Evolutionary conservation across 2,113 vertebrate genomes (phyloP).

Genomic region (Pogonocichla stellata): DNA sequence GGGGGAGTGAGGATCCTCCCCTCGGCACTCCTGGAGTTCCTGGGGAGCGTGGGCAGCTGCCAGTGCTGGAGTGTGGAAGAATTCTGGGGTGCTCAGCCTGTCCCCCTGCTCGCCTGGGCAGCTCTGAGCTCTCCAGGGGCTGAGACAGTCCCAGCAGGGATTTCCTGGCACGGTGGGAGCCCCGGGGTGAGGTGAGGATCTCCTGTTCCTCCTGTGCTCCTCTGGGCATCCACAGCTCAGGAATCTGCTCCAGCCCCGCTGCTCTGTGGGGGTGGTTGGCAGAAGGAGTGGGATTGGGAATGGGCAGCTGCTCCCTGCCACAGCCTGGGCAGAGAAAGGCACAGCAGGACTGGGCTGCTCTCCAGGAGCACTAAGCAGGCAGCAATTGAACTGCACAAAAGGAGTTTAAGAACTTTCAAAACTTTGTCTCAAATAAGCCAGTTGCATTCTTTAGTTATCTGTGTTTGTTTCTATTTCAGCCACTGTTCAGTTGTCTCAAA

Average conservation of each 20-base stretch:
- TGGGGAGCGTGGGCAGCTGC: neutral
- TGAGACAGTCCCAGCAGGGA: accelerated
- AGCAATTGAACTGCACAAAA: neutral
- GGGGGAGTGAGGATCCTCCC: neutral
- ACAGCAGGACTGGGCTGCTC: neutral
- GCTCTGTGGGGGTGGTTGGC: neutral
- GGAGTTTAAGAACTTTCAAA: neutral
- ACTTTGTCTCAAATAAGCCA: neutral
- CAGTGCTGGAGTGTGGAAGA: neutral
- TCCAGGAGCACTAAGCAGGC: accelerated
- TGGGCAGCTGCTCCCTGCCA: neutral
- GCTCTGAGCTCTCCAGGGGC: neutral
- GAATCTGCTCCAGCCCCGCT: neutral
- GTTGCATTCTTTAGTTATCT: neutral
- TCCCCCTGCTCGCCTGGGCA: neutral
- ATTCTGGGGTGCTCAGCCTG: neutral
- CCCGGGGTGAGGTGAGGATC: neutral
- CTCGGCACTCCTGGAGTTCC: neutral
- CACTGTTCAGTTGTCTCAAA: neutral
- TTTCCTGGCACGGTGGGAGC: accelerated
- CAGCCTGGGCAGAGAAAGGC: neutral
- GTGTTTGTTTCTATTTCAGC: neutral
- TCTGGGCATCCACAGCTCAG: neutral
- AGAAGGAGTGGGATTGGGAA: neutral
- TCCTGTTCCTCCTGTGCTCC: neutral